phyloP scores from a whole-genome alignment of 1,140 invertebrate genomes.

The Orchestia grillus region DNA sequence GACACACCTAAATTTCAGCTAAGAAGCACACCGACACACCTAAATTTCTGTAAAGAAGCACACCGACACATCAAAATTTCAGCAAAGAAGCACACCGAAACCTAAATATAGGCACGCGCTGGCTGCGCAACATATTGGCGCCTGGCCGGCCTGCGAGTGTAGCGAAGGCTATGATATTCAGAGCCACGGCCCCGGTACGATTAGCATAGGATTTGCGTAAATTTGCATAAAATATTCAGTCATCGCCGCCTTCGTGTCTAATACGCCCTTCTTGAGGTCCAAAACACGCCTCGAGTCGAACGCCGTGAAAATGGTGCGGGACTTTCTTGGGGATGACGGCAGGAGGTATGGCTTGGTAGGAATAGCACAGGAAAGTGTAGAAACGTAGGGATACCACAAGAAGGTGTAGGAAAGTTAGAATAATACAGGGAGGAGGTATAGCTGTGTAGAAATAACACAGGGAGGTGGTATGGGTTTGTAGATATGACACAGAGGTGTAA shows the following conservation, averaged over 20 bases:
- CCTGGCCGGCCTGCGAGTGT: neutral
- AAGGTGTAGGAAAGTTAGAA: neutral
- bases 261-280: neutral
- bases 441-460: neutral
- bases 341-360: neutral
- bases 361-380: neutral
- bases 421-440: neutral
- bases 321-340: neutral
- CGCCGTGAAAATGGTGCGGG: neutral
- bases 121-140: neutral
- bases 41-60: neutral
- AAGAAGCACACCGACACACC: neutral
- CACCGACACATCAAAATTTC: no score
- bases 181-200: neutral
- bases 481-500: neutral
- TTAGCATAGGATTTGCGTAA: neutral
- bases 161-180: neutral
- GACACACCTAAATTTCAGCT: neutral
- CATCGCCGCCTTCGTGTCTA: neutral
- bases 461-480: neutral
- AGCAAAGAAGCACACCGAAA: neutral
- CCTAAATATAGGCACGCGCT: neutral
- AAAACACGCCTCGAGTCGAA: neutral
- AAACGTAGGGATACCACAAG: no score
- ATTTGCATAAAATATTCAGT: conserved; percentile 2